Evolutionary conservation across 2,888 invertebrate genomes (phyloP), one percentile per base, ranked within the genome.

Genomic region (Lepidocyrtoides sp.): DNA sequence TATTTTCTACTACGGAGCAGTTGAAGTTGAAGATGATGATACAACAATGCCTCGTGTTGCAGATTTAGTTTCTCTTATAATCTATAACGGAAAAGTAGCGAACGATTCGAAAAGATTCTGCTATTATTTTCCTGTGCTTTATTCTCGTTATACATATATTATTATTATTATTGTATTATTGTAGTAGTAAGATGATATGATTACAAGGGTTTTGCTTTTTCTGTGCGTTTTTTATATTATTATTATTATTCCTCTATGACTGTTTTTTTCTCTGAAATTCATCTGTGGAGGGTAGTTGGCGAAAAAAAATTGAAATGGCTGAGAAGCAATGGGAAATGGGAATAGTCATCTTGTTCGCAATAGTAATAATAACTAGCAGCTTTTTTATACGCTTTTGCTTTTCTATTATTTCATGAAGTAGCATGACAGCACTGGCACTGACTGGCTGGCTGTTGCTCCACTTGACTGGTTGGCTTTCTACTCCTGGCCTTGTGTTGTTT

Each of bases 21-120:
- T 66, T 66, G 66, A 66, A 17, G 66, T 20, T 12, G 57, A 57
- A 5, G 36, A 72, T 44, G 72, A 72, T 72, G 72, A 72, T 72
- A 72, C 72, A 72, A 72, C 44, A 72, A 66, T 32, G 66, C 44
- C 41, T 72, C n/a, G n/a, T 72, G 72, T 72, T 72, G 72, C 72
- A 72, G 72, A 72, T 44, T 69, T n/a, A 2, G 23, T 23, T 60
- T 66, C 32, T n/a, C 12, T 32, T 29, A 32, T 66, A 66, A 4
- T 60, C 60, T 8, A 60, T 54, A 54, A 20, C 14, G 17, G 17
- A 60, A 60, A 60, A 26, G 60, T n/a, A 26, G 60, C 2, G 57
- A 20, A 57, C 17, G 57, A 57, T 57, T 10, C 57, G 60, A 26
- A 60, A 60, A 60, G 60, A 60, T 66, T 66, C 66, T 2, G 32